Evolutionary conservation across 2,797 vertebrate genomes (phyloP), one percentile per base, ranked within the genome.

Genomic region (Thunnus albacares): DNA sequence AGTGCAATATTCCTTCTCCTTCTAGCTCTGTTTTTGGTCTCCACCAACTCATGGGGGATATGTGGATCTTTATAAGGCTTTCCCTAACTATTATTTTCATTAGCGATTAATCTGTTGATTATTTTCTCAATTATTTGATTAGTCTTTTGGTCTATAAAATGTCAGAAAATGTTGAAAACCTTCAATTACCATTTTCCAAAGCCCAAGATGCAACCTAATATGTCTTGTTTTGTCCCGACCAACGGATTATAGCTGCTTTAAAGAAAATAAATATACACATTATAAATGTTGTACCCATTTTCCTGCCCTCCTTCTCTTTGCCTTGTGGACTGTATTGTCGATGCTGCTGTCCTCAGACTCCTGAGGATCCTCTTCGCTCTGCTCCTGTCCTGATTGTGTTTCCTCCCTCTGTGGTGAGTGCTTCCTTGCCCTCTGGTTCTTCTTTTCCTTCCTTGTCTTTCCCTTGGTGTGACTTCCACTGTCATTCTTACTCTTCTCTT

Each of bases 211-310:
- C 38, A 38, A 38, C 10, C 10, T 38, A 38, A 38, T 38, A 9
- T 38, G 38, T 11, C 38, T 38, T 38, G 10, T 38, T 38, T 38
- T 11, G 0, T 11, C 38, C 38, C 2, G 5, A 33, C 30, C 30
- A 33, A 33, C 30, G 5, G 5, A 33, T 38, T 17, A 30, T 10
- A 58, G 35, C 22, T 10, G 64, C 7, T 47, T 11, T 30, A 22
- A 63, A 56, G 7, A 65, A 18, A 55, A 3, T 22, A 26, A 35
- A 45, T 70, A 33, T 7, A 9, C 2, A 65, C 10, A 35, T 58
- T 13, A 14, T 47, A 22, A 41, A 20, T 35, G 7, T 22, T 17
- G 87, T 94, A 96, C 95, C 96, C 95, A 94, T 94, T 95, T 96
- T 12, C 94, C 93, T 9, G 91, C 85, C 70, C 87, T 89, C 77